Evolutionary conservation across 2,113 vertebrate genomes (phyloP).

Genomic region (Lynx canadensis): DNA sequence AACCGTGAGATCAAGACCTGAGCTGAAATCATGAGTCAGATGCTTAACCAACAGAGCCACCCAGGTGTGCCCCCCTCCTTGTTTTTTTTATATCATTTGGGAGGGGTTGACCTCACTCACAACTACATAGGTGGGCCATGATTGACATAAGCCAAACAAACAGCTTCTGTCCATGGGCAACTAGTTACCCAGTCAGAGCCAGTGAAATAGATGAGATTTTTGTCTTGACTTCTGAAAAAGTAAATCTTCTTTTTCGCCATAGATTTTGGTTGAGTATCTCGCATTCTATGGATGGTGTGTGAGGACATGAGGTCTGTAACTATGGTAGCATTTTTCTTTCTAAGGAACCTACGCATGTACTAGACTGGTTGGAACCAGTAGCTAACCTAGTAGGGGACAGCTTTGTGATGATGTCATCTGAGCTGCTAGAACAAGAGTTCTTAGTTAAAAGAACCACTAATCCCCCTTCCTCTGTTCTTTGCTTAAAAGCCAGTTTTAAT

Average conservation of each 20-base stretch:
- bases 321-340: not conserved
- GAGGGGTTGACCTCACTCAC: not conserved
- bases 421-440: not conserved
- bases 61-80: not conserved
- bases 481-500: conserved; percentile 27
- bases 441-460: conserved; percentile 21
- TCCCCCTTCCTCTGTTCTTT: not conserved
- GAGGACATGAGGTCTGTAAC: not conserved
- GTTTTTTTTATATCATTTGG: not conserved
- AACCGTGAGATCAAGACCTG: too few relatives aligned
- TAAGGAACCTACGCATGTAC: not conserved
- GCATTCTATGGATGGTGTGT: not conserved
- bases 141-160: not conserved
- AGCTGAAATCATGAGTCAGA: too few relatives aligned
- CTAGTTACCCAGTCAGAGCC: not conserved
- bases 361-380: not conserved
- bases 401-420: not conserved
- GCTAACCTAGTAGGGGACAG: not conserved
- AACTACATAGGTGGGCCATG: not conserved
- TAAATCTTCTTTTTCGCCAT: not conserved
- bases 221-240: not conserved
- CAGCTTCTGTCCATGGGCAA: not conserved
- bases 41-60: too few relatives aligned
- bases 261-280: not conserved
- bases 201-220: not conserved